These are phyloP conservation scores for Peromyscus eremicus DNA, from an alignment of 2,797 vertebrate genomes.

Conservation along the genomic window DNA sequence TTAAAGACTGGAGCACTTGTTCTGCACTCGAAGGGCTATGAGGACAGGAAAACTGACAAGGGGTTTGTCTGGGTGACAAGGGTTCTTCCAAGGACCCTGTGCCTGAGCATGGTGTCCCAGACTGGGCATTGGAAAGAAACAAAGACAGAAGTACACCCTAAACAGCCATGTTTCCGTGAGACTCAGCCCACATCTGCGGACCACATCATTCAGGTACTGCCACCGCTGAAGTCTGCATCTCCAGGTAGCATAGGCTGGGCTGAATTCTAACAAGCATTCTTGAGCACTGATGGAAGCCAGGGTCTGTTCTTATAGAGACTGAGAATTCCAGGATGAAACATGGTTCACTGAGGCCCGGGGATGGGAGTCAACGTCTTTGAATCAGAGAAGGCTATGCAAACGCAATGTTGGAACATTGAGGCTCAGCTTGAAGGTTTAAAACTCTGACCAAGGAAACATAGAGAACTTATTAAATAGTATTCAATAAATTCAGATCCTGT, in stretches of 20 bases:
- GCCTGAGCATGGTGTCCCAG: rapidly evolving
- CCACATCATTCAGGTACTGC: rapidly evolving
- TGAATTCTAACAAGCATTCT: background rate
- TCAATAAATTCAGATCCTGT: background rate
- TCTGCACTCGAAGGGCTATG: rapidly evolving
- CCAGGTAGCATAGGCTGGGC: background rate
- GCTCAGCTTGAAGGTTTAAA: background rate
- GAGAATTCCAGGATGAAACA: rapidly evolving
- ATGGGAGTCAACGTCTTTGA: rapidly evolving
- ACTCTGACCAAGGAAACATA: background rate
- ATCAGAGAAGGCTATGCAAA: rapidly evolving
- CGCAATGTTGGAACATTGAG: rapidly evolving
- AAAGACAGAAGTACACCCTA: rapidly evolving
- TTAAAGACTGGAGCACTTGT: rapidly evolving
- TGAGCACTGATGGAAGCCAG: rapidly evolving
- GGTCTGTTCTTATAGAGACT: rapidly evolving
- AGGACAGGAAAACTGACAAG: rapidly evolving
- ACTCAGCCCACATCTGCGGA: rapidly evolving
- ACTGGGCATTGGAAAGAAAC: rapidly evolving
- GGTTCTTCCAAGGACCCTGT: rapidly evolving
- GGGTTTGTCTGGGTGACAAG: rapidly evolving
- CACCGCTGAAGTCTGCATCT: rapidly evolving
- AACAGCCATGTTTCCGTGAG: rapidly evolving
- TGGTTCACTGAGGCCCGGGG: background rate
- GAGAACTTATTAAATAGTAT: background rate